Percentiles rank a stretch among this genome's conserved stretches.
These are phyloP conservation scores for Acronicta aceris DNA, from an alignment of 2,888 invertebrate species.

Conservation along the genomic window DNA sequence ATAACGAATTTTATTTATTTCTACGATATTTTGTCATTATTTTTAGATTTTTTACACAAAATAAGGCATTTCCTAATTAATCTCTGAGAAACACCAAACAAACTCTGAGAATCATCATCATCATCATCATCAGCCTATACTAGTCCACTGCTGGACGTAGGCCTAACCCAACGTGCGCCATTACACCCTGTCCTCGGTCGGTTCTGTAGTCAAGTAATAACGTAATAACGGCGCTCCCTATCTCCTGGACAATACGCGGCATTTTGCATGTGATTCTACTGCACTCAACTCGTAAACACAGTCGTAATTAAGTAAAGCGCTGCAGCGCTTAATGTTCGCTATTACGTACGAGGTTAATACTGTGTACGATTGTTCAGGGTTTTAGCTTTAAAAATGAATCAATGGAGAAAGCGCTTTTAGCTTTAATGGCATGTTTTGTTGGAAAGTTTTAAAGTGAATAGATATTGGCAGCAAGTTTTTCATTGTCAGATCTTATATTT, in stretches of 20 bases:
- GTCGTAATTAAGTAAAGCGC: constrained; percentile 65
- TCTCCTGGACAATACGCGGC: constrained; percentile 33
- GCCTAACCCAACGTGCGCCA: too few species aligned
- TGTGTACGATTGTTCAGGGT: constrained; percentile 34
- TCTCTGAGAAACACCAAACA: too few species aligned
- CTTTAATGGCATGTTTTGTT: constrained; percentile 28
- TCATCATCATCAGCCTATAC: too few species aligned
- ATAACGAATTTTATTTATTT: too few species aligned
- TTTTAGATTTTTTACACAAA: too few species aligned
- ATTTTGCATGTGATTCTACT: constrained; percentile 63
- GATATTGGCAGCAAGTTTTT: too few species aligned
- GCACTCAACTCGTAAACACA: constrained; percentile 62
- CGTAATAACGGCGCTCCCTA: constrained; percentile 2
- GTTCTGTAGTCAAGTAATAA: neutral
- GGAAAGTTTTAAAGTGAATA: neutral
- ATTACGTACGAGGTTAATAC: constrained; percentile 50
- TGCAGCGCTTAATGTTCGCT: constrained; percentile 53
- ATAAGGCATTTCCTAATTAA: too few species aligned
- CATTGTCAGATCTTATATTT: too few species aligned
- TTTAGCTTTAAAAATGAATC: constrained; percentile 25
- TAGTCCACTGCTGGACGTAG: too few species aligned
- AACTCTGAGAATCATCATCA: too few species aligned
- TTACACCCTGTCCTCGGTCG: too few species aligned
- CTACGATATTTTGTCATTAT: too few species aligned
- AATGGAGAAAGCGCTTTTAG: constrained; percentile 40